A percentile compares a stretch with the other conserved stretches of the same genome.
Conservation (phyloP, 2,888 invertebrate genomes). For the Watsonalla binaria region DNA sequence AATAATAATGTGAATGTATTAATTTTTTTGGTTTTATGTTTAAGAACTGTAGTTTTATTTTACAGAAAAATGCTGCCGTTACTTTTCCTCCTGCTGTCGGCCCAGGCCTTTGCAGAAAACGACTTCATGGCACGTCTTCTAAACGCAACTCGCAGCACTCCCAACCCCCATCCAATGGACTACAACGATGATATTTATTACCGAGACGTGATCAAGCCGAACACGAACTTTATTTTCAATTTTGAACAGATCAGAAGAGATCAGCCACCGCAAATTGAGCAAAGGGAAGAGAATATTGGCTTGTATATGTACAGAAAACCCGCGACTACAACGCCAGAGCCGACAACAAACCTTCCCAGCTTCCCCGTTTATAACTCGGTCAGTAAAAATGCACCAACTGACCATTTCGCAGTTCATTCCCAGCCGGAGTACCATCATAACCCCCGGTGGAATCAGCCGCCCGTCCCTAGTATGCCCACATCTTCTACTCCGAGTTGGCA, state of each 20-base stretch:
- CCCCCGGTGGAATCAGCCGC: constrained; percentile 8
- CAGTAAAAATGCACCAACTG: neutral
- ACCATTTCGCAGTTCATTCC: neutral
- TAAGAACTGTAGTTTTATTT: constrained; percentile 5
- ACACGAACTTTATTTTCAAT: constrained; percentile 32
- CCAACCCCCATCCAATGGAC: constrained; percentile 12
- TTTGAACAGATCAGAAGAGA: constrained; percentile 36
- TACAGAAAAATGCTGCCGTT: constrained; percentile 33
- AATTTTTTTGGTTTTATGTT: no score
- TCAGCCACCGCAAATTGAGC: constrained; percentile 37
- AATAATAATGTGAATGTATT: no score
- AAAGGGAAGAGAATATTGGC: constrained; percentile 38
- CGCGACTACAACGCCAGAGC: constrained; percentile 19
- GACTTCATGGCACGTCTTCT: constrained; percentile 1
- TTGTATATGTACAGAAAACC: constrained; percentile 31
- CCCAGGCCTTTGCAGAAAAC: constrained; percentile 22
- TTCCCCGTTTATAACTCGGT: neutral
- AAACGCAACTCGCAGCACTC: neutral
- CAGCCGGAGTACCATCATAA: neutral
- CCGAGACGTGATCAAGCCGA: constrained; percentile 19
- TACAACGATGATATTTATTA: constrained; percentile 20
- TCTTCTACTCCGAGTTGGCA: constrained; percentile 22
- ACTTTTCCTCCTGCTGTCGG: constrained; percentile 15
- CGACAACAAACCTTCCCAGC: constrained; percentile 8
- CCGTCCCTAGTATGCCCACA: constrained; percentile 17